Evolutionary conservation across 2,797 vertebrate genomes (phyloP).

Genomic region (Sebastes itinus): DNA sequence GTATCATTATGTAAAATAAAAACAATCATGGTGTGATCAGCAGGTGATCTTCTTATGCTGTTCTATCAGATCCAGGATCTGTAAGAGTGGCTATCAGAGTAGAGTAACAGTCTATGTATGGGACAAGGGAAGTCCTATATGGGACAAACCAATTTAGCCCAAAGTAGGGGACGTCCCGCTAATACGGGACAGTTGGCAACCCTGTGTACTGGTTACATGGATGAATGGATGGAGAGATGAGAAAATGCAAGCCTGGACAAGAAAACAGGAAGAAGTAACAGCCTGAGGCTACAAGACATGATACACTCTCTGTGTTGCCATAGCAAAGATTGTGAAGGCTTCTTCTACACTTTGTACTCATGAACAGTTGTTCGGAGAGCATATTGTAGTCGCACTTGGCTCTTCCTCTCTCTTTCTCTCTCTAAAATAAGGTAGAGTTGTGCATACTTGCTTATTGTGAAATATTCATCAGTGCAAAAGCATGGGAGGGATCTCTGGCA

Average conservation of each 20-base stretch:
- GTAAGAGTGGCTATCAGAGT: neutral
- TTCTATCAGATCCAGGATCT: neutral
- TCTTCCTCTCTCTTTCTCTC: neutral
- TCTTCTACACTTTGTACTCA: constrained; percentile 20
- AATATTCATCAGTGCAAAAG: constrained; percentile 71
- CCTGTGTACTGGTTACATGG: neutral
- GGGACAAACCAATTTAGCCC: neutral
- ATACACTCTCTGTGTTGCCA: neutral
- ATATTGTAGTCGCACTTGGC: constrained; percentile 4
- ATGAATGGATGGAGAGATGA: constrained; percentile 10
- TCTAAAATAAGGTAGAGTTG: constrained; percentile 35
- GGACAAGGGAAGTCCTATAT: neutral
- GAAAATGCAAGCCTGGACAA: neutral
- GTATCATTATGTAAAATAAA: too few relatives aligned
- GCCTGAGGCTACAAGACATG: neutral
- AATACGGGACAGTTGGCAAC: neutral
- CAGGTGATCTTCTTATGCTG: neutral
- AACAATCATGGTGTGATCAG: neutral
- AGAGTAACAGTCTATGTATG: neutral
- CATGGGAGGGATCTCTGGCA: constrained; percentile 47
- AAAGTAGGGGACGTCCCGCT: neutral
- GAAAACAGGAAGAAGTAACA: neutral
- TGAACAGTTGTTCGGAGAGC: constrained; percentile 21
- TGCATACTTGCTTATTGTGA: constrained; percentile 56
- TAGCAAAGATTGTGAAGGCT: constrained; percentile 18